phyloP scores from a whole-genome alignment of 2,888 invertebrate genomes.

The Rhagonycha fulva region DNA sequence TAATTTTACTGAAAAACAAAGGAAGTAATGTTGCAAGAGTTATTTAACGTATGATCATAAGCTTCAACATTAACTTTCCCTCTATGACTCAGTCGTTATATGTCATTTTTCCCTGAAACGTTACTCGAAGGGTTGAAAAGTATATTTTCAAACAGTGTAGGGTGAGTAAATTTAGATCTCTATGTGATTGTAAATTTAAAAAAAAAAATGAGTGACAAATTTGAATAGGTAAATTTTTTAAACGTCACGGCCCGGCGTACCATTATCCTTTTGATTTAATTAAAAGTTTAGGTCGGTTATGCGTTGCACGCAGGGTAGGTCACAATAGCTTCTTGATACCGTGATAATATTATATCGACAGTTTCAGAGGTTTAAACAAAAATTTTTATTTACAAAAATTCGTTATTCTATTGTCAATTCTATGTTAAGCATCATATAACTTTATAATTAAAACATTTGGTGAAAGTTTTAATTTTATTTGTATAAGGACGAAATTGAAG shows the following conservation, averaged over 20 bases:
- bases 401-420: no score
- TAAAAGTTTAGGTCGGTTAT: background rate
- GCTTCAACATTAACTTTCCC: background rate
- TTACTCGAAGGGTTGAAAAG: background rate
- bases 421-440: no score
- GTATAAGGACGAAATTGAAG: no score
- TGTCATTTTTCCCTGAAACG: background rate
- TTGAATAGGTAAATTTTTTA: background rate
- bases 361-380: background rate
- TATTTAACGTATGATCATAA: background rate
- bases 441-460: no score
- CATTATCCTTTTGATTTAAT: background rate
- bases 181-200: background rate
- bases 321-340: background rate
- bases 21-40: no score
- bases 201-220: background rate
- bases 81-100: background rate
- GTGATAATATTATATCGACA: background rate
- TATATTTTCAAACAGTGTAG: background rate
- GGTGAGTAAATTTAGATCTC: background rate
- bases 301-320: background rate
- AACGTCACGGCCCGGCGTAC: background rate
- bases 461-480: no score
- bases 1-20: no score
- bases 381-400: no score